phyloP scores from a whole-genome alignment of 1,140 invertebrate genomes.

The Hypothenemus hampei region DNA sequence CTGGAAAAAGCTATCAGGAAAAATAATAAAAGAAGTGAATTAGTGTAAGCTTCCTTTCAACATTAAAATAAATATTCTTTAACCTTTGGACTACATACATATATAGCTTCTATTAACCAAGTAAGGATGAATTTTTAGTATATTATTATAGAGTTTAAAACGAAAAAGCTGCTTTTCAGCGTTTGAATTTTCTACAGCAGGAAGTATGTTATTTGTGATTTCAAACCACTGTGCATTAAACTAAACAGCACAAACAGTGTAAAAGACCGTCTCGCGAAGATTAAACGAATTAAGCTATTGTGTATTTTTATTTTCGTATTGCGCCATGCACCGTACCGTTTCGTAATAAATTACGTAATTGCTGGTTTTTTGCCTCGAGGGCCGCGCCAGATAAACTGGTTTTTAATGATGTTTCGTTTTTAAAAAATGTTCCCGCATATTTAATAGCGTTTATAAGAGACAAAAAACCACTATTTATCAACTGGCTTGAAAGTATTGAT shows the following conservation, averaged over 20 bases:
- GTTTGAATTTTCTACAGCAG: not conserved
- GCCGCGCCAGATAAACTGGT: not conserved
- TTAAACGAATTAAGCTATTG: constrained; percentile 3
- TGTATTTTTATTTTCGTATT: constrained; percentile 4
- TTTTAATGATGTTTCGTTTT: not conserved
- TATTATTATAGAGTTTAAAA: not conserved
- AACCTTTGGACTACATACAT: too few species aligned
- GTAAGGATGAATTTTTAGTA: too few species aligned
- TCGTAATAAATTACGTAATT: constrained; percentile 4
- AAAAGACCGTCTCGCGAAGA: constrained; percentile 1
- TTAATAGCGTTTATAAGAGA: too few species aligned
- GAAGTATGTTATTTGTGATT: not conserved
- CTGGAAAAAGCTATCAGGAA: too few species aligned
- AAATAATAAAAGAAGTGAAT: too few species aligned
- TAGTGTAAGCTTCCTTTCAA: too few species aligned
- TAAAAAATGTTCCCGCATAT: too few species aligned
- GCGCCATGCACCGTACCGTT: not conserved
- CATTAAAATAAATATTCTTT: too few species aligned
- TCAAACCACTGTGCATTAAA: not conserved
- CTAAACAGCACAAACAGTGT: not conserved
- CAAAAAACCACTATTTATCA: too few species aligned
- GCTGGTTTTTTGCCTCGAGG: not conserved
- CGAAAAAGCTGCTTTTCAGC: not conserved
- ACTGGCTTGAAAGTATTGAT: too few species aligned
- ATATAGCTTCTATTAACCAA: too few species aligned